Conservation (phyloP, 2,797 vertebrate species). For the Apogon hyalosoma region DNA sequence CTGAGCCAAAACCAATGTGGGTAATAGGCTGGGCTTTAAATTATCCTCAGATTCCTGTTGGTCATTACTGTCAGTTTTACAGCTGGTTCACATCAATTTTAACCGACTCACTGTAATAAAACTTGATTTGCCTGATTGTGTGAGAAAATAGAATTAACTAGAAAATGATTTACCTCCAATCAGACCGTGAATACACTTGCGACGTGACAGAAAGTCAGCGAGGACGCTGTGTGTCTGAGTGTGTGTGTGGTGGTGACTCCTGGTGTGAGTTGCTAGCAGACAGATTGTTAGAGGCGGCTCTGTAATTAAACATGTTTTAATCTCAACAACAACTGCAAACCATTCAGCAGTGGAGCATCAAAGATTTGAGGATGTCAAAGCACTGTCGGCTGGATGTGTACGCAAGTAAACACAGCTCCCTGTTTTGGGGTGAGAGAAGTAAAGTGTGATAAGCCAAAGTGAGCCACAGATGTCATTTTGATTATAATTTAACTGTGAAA, state of each 20-base stretch:
- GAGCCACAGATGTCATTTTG: slow-evolving; percentile 5
- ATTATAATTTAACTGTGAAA: background rate
- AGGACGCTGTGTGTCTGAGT: slow-evolving; percentile 22
- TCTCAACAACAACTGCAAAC: slow-evolving; percentile 61
- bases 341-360: slow-evolving; percentile 12
- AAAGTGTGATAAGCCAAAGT: background rate
- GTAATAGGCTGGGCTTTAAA: slow-evolving; percentile 39
- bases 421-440: slow-evolving; percentile 15
- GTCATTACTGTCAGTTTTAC: slow-evolving; percentile 49
- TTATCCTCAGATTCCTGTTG: slow-evolving; percentile 49
- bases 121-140: slow-evolving; percentile 46
- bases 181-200: slow-evolving; percentile 23
- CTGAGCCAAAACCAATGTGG: slow-evolving; percentile 35
- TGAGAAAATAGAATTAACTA: slow-evolving; percentile 41
- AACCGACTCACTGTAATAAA: slow-evolving; percentile 2
- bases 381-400: slow-evolving; percentile 1
- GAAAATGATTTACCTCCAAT: slow-evolving; percentile 16
- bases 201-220: slow-evolving; percentile 16
- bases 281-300: slow-evolving; percentile 78
- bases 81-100: slow-evolving; percentile 30
- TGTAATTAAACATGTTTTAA: slow-evolving; percentile 83
- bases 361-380: slow-evolving; percentile 28
- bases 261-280: slow-evolving; percentile 64
- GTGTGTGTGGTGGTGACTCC: slow-evolving; percentile 9
- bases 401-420: slow-evolving; percentile 7